Evolutionary conservation across 2,797 vertebrate genomes (phyloP), one percentile per base, ranked within the genome.

Genomic region (Epinephelus awoara): DNA sequence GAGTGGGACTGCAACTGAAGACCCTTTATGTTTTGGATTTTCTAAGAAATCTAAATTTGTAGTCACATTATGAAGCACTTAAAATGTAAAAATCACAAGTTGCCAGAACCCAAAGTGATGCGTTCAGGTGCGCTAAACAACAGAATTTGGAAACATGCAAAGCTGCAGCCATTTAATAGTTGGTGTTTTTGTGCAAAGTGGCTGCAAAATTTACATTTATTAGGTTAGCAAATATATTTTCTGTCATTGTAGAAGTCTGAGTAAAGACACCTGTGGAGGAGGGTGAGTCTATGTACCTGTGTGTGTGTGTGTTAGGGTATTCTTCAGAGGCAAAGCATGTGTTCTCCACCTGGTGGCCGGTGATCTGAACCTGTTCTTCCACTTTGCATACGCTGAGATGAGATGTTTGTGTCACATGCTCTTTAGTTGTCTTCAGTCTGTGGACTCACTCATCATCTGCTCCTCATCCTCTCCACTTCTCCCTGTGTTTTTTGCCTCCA

Each of bases 301-400:
- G 18, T 29, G 56, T 18, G 29, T 12, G 29, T 23, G 17, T 67
- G 21, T 29, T 3, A 10, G 27, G 12, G 27, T 72, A 46, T 67
- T 49, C 11, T 61, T 57, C 2, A 5, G n/a, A 40, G 6, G 14
- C 17, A 69, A 58, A 25, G 38, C 68, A 12, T 65, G 18, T 2
- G 1, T 19, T 38, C 63, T 69, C 54, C 65, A 44, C 29, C 68
- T 61, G 49, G 46, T 0, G 3, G 6, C 19, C 4, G 13, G 9
- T 29, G 38, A 58, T 40, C 58, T 25, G 47, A 94, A 94, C 94
- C 93, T 85, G 93, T 94, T 94, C 74, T 80, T 84, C 93, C 72
- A 79, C 93, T 93, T 82, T 50, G 40, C 65, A 50, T 63, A 57
- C 5, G 21, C 27, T n/a, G 10, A 6, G 40, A 50, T 15, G 21